Evolutionary conservation across 2,113 vertebrate species (phyloP), one percentile per base, ranked within the genome.

Genomic region (Scopus umbretta): DNA sequence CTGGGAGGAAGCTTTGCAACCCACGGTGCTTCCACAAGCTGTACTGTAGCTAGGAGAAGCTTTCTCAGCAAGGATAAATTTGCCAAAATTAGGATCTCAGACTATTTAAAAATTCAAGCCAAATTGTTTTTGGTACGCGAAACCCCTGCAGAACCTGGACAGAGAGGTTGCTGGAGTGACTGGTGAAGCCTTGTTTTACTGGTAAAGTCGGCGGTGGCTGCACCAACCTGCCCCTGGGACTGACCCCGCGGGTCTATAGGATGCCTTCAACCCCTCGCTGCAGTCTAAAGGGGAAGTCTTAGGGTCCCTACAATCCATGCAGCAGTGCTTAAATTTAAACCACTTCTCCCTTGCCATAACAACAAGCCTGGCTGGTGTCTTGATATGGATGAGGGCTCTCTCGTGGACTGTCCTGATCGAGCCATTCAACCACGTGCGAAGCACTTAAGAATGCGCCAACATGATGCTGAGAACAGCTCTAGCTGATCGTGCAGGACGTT

Each of bases 191-290:
- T 10, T 50, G 18, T 47, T 95, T 53, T 42, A 45, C 40, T 42
- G 52, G 26, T 67, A 22, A 74, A 67, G 19, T 19, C 55, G 62
- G 45, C 0, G 3, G 27, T 12, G 43, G 43, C 34, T 81, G 45
- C 55, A 62, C 30, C 45, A 58, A 2, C 17, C 38, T 59, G 19
- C 9, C 11, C 12, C 18, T 52, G 32, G 40, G 27, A 22, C 62
- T 43, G 62, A 47, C 12, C 30, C n/a, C 36, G 32, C 0, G 0
- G 42, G 38, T 42, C 42, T 45, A 2, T 6, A 21, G 20, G 52
- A 61, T 34, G 6, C 45, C 45, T 75, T 76, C 63, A 53, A 10
- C 4, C 32, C 36, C 61, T 32, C 1, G 0, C 16, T 76, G 5
- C 17, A 47, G 7, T 40, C 62, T 47, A 7, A 8, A 53, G 52